Percentiles rank a stretch among this genome's conserved stretches.
Evolutionary conservation across 2,888 invertebrate species (phyloP).

Genomic region (Agrochola lychnidis): DNA sequence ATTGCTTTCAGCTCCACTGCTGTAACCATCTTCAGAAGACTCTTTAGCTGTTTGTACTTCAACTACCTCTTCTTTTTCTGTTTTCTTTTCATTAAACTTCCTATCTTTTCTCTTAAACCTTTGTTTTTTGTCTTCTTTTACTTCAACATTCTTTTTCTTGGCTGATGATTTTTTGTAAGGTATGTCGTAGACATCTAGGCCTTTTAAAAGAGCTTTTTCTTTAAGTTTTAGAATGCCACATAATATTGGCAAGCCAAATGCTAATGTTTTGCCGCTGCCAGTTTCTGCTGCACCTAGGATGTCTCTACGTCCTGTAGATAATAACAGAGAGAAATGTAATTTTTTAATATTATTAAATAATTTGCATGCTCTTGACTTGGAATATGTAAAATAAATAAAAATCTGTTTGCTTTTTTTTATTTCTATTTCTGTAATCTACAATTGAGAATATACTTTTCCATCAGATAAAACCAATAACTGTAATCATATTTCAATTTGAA

Average conservation of each 20-base stretch:
- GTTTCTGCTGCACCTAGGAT: slow-evolving; percentile 99
- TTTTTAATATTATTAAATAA: no score
- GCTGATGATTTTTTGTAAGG: slow-evolving; percentile 81
- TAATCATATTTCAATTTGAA: no score
- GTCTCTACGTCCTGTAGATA: slow-evolving; percentile 92
- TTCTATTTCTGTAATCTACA: no score
- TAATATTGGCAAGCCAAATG: slow-evolving; percentile 98
- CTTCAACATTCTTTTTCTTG: slow-evolving; percentile 73
- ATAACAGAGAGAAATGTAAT: no score
- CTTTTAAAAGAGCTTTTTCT: slow-evolving; percentile 82
- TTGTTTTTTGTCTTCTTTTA: slow-evolving; percentile 44
- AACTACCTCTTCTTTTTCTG: slow-evolving; percentile 53
- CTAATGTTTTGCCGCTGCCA: slow-evolving; percentile 99
- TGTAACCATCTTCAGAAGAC: slow-evolving; percentile 85
- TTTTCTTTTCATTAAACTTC: slow-evolving; percentile 56
- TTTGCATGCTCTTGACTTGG: no score
- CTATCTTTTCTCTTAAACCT: slow-evolving; percentile 53
- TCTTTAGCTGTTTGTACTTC: slow-evolving; percentile 71
- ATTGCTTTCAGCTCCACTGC: slow-evolving; percentile 76
- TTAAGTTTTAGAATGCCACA: slow-evolving; percentile 95
- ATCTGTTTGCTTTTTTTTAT: no score
- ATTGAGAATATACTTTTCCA: no score
- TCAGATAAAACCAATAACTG: no score
- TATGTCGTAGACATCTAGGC: slow-evolving; percentile 83
- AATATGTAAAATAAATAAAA: no score